Evolutionary conservation across 2,797 vertebrate species (phyloP), one percentile per base, ranked within the genome.

Genomic region (Cossypha polioptera): DNA sequence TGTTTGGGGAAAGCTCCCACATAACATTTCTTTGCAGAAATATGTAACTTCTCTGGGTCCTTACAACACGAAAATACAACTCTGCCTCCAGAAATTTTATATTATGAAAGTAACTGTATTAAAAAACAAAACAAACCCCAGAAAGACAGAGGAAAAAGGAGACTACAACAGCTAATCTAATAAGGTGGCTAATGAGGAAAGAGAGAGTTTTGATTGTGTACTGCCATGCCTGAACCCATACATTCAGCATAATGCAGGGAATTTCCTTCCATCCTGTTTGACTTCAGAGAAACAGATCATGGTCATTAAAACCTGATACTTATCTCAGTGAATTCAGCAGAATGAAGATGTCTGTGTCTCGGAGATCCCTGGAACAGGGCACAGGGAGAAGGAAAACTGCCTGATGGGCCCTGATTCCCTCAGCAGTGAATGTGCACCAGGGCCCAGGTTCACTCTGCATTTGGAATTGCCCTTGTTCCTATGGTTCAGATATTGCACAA

Each of bases 21-120:
- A 58, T 61, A 72, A 87, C 36, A 13, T 87, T 93, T 93, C 71
- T 93, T 59, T 38, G 57, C 26, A 82, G 90, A 93, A 92, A 58
- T 28, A 57, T 57, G 48, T 85, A 84, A 50, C 25, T 76, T 85
- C 53, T 47, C 75, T 66, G 61, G 25, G 22, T 72, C 28, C 21
- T 84, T 81, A 19, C 31, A 62, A 47, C 14, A 29, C 5, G 21
- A 28, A 81, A 79, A 43, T 54, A 53, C 47, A 88, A 16, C n/a
- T 71, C 36, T 26, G 57, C 45, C 15, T 73, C 42, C 35, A 65
- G 68, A 36, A 71, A 42, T 50, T 48, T 67, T 67, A 45, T 29
- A 25, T 17, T 36, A 18, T 54, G 35, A 66, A 84, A 83, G 20
- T 29, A 80, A 55, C 11, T 14, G 6, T 36, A 36, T 57, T 38